Percentiles rank a stretch among this genome's conserved stretches.
Evolutionary conservation across 2,113 vertebrate genomes (phyloP).

Genomic region (Helogale parvula): DNA sequence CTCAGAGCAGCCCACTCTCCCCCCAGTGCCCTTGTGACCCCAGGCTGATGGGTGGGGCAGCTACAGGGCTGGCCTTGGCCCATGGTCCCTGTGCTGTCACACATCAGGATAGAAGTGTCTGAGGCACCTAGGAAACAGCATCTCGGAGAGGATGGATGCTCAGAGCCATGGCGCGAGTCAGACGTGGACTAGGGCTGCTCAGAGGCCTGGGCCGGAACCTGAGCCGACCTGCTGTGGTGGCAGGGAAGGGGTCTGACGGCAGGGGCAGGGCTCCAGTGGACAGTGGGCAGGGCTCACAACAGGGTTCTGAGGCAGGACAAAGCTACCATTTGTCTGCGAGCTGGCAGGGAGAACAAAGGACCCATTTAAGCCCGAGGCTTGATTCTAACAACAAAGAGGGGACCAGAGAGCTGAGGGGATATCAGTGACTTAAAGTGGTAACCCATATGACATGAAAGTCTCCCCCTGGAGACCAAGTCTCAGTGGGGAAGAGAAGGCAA

Average conservation of each 20-base stretch:
- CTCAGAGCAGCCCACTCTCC: background rate
- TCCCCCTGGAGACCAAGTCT: background rate
- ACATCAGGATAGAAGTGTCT: background rate
- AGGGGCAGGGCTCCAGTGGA: background rate
- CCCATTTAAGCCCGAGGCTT: constrained; percentile 2
- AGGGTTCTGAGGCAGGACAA: constrained; percentile 38
- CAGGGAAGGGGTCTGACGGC: background rate
- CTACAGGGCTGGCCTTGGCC: background rate
- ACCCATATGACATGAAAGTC: background rate
- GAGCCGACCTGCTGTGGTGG: background rate
- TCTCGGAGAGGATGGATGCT: background rate
- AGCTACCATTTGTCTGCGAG: constrained; percentile 45
- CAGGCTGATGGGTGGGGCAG: background rate
- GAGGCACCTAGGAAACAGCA: background rate
- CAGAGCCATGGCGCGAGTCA: background rate
- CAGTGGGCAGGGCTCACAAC: background rate
- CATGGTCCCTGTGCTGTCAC: background rate
- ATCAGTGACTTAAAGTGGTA: constrained; percentile 32
- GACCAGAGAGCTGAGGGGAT: background rate
- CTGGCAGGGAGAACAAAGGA: constrained; percentile 68
- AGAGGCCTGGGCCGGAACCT: background rate
- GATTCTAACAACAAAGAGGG: constrained; percentile 24
- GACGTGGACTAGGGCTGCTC: background rate
- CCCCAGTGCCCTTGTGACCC: background rate
- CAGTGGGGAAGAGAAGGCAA: background rate